Base-by-base conservation (phyloP, 53 echinoderm and acorn worm species). In the Holothuria scabra region DNA sequence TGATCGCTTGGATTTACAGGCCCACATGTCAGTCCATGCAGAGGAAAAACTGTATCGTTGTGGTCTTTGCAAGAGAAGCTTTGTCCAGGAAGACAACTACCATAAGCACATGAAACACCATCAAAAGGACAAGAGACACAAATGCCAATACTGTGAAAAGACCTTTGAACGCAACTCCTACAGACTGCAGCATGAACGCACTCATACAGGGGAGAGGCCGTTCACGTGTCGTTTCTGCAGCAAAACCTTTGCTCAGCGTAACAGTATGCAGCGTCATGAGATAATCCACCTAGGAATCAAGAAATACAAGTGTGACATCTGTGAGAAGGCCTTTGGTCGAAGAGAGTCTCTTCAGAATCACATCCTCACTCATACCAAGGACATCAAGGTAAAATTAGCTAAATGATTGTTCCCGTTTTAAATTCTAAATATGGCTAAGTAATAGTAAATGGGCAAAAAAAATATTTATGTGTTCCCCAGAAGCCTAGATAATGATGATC, bases 191-290 rank as follows among this genome's bases (percentile, higher is more conserved):
- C 92, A 92, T 84, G 90, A 90, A 79, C 86, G 92, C 16, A 92
- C 87, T 9, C 92, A 92, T 80, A 86, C 92, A 4, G 92, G 92
- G 1, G 92, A 92, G 74, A 81, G 92, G 37, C 92, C 92, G 7
- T 92, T 89, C 86, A 13, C 81, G 7, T 92, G 92, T 59, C 78
- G 67, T 20, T 86, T 87, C 69, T 92, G 92, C 80, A 84, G 75
- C 23, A 92, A 92, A 49, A 71, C 92, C 56, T 92, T 92, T 76
- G 87, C 92, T 5, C 89, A 92, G 60, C 89, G 92, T 52, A 90
- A 90, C 37, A 92, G 90, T 14, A 78, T 93, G 64, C 90, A 83
- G 58, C 90, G 87, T 25, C 93, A 93, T 65, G 87, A 83, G 21
- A 78, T 90, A 24, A 93, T 81, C 12, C 93, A 93, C 58, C 90